Evolutionary conservation across 1,140 invertebrate species (phyloP), one percentile per base, ranked within the genome.

Genomic region (Platyscapa corneri): DNA sequence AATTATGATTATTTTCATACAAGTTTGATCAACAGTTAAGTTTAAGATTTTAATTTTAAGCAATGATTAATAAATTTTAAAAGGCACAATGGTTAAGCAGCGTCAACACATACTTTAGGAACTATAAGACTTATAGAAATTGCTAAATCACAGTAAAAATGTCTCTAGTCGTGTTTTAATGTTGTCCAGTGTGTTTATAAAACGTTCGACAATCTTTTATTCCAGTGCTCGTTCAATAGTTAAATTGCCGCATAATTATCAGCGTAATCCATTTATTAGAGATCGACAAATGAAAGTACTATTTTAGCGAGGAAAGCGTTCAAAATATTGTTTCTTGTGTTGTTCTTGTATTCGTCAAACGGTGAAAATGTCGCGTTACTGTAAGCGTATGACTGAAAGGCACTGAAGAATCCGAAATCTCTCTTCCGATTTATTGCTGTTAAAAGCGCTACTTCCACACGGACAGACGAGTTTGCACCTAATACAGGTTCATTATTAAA

Each of bases 31-130:
- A 39, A 37, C 0, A 27, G 7, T 79, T 79, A 64, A 64, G 8
- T 39, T 39, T 64, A 64, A 60, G 30, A 79, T 79, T 79, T 79
- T 79, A n/a, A 53, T 64, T 56, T 79, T 79, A 39, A 79, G 56
- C 18, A 64, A 20, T 64, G 46, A 34, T 60, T n/a, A 77, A 34
- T 18, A 37, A 37, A 42, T 74, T 34, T 8, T 27, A 42, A n/a
- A n/a, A 32, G 8, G 14, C 8, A 46, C 46, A 20, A 37, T 77
- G 64, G 30, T 12, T 42, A 78, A 64, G 5, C 53, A 37, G 76
- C 34, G 14, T 56, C 18, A 39, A 34, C 46, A 39, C 14, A 27
- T 64, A 64, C 8, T 60, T 3, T 34, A 64, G 53, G 76, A 60
- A 56, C 53, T 60, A 78, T 39, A 78, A 34, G 39, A 64, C 39